phyloP scores from a whole-genome alignment of 2,888 invertebrate species.

The Drosophila nr. fundita region DNA sequence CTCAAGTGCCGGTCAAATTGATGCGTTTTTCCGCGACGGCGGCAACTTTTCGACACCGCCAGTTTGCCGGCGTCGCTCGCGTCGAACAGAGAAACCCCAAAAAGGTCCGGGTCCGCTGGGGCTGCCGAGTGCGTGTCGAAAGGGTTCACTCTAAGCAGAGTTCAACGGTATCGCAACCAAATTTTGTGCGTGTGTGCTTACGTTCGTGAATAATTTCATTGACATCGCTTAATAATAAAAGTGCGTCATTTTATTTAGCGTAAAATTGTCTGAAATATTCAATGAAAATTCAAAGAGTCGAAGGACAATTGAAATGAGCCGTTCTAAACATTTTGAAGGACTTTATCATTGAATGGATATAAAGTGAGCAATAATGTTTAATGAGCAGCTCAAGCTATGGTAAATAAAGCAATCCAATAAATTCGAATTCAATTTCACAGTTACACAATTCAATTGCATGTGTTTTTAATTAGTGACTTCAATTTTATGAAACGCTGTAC shows the following conservation, averaged over 20 bases:
- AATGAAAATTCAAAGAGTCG: slow-evolving; percentile 6
- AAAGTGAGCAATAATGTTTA: not conserved
- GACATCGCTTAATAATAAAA: slow-evolving; percentile 22
- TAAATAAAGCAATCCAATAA: slow-evolving; percentile 25
- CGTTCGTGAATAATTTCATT: slow-evolving; percentile 1
- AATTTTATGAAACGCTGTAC: not conserved
- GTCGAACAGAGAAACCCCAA: slow-evolving; percentile 51
- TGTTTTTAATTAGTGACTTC: not conserved
- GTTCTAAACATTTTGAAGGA: slow-evolving; percentile 10
- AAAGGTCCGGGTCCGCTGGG: slow-evolving; percentile 36
- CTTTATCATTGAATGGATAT: slow-evolving; percentile 3
- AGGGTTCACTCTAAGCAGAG: slow-evolving; percentile 26
- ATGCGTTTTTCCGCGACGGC: slow-evolving; percentile 74
- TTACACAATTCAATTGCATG: not conserved
- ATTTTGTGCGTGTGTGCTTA: slow-evolving; percentile 6
- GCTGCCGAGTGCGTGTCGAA: slow-evolving; percentile 32
- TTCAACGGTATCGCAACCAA: slow-evolving; percentile 10
- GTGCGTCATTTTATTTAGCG: slow-evolving; percentile 37
- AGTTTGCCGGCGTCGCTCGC: slow-evolving; percentile 74
- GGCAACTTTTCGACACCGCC: slow-evolving; percentile 60
- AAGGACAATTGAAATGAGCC: slow-evolving; percentile 26
- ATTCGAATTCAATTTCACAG: not conserved
- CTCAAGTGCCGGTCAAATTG: slow-evolving; percentile 77
- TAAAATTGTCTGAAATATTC: not conserved
- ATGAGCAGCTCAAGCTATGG: slow-evolving; percentile 4